These are phyloP conservation scores for Holocentrus rufus DNA, from an alignment of 2,797 vertebrate species.

Conservation along the genomic window DNA sequence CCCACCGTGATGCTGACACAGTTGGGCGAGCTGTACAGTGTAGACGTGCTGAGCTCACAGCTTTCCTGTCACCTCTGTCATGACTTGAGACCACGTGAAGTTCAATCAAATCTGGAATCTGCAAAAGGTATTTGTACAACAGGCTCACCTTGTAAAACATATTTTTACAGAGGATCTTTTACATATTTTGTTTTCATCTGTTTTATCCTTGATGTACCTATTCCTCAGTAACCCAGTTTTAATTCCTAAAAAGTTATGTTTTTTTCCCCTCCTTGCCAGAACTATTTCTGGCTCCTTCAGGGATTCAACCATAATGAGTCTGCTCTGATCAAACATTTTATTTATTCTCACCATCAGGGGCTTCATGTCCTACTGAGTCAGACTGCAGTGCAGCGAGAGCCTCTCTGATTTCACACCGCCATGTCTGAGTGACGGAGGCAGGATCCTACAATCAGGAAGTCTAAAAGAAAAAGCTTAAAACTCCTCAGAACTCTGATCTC, in stretches of 20 bases:
- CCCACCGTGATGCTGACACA: neutral
- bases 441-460: constrained; percentile 44
- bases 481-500: constrained; percentile 25
- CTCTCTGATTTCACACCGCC: constrained; percentile 46
- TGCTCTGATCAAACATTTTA: constrained; percentile 55
- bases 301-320: constrained; percentile 49
- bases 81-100: no score
- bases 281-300: constrained; percentile 44
- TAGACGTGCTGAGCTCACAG: neutral
- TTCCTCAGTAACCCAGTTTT: constrained; percentile 9
- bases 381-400: constrained; percentile 41
- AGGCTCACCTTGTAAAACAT: no score
- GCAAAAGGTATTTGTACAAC: neutral
- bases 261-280: neutral
- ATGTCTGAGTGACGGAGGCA: constrained; percentile 10
- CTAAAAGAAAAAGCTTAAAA: constrained; percentile 2
- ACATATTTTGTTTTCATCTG: neutral
- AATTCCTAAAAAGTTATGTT: neutral
- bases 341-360: constrained; percentile 60
- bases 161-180: no score
- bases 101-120: neutral
- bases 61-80: neutral
- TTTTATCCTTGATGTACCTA: neutral
- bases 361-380: constrained; percentile 42
- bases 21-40: neutral